phyloP scores from a whole-genome alignment of 2,113 vertebrate species.

The Hirundichthys speculiger region DNA sequence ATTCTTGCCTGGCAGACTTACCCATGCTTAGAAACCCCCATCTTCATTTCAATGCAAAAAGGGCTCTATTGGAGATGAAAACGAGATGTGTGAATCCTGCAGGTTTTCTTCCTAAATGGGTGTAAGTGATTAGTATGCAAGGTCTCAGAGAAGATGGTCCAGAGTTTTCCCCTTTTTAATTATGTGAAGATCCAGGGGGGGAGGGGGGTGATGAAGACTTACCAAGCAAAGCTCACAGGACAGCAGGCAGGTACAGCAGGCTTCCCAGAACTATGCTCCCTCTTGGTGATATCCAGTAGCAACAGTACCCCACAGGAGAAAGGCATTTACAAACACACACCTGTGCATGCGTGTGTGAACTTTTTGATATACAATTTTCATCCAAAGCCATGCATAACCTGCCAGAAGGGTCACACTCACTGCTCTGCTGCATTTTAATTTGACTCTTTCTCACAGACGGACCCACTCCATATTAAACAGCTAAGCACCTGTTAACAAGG shows the following conservation, averaged over 20 bases:
- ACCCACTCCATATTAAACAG: slow-evolving; percentile 71
- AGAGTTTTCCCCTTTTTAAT: slow-evolving; percentile 70
- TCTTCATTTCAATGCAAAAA: slow-evolving; percentile 75
- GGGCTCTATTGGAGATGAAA: slow-evolving; percentile 72
- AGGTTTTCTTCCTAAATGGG: slow-evolving; percentile 70
- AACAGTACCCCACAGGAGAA: slow-evolving; percentile 27
- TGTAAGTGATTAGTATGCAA: slow-evolving; percentile 73
- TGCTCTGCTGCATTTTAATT: slow-evolving; percentile 79
- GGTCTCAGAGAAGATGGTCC: slow-evolving; percentile 37
- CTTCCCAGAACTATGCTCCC: slow-evolving; percentile 52
- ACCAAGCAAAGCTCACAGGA: slow-evolving; percentile 15
- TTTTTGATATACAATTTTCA: slow-evolving; percentile 40
- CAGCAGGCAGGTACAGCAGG: slow-evolving; percentile 42
- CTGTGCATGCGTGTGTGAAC: slow-evolving; percentile 39
- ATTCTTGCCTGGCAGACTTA: slow-evolving; percentile 67
- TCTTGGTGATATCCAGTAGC: slow-evolving; percentile 40
- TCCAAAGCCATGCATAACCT: slow-evolving; percentile 61
- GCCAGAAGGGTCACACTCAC: slow-evolving; percentile 68
- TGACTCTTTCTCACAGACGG: slow-evolving; percentile 36
- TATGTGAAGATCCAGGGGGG: slow-evolving; percentile 45
- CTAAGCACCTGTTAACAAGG: slow-evolving; percentile 74
- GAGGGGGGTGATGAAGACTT: slow-evolving; percentile 18
- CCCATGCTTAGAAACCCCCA: slow-evolving; percentile 73
- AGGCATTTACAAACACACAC: slow-evolving; percentile 55
- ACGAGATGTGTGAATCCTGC: slow-evolving; percentile 73